Conservation (phyloP, 2,797 vertebrate genomes). For the Carapus acus region DNA sequence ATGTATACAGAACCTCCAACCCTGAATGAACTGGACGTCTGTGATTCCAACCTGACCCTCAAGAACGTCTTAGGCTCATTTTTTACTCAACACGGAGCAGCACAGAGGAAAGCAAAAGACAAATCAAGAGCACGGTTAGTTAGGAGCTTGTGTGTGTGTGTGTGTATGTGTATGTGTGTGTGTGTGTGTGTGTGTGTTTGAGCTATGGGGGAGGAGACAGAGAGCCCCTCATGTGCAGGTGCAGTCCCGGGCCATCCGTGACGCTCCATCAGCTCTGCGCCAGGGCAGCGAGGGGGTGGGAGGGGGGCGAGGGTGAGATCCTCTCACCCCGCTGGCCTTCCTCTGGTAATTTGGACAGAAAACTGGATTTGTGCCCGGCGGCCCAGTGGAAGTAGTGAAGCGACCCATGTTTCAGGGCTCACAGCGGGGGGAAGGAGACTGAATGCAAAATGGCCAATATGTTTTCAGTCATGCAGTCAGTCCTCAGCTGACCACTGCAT, state of each 20-base stretch:
- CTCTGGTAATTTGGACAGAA: conserved; percentile 69
- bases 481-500: conserved; percentile 10
- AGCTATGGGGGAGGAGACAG: conserved; percentile 19
- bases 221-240: conserved; percentile 60
- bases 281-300: conserved; percentile 48
- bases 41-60: conserved; percentile 31
- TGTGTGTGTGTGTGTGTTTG: conserved; percentile 26
- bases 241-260: conserved; percentile 73
- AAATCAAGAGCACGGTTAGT: conserved; percentile 23
- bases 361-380: conserved; percentile 62
- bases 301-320: conserved; percentile 38
- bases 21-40: conserved; percentile 49
- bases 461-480: conserved; percentile 48
- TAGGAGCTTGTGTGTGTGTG: conserved; percentile 10
- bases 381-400: conserved; percentile 45
- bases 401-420: conserved; percentile 39
- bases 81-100: too few species aligned
- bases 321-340: conserved; percentile 60
- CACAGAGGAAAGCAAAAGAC: conserved; percentile 17
- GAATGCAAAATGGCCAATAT: conserved; percentile 63
- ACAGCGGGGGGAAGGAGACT: conserved; percentile 41
- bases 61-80: too few species aligned
- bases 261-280: conserved; percentile 68
- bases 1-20: conserved; percentile 65
- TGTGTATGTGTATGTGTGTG: conserved; percentile 16